Base-by-base conservation (phyloP, 2,888 invertebrate species). In the Adelphocoris suturalis region DNA sequence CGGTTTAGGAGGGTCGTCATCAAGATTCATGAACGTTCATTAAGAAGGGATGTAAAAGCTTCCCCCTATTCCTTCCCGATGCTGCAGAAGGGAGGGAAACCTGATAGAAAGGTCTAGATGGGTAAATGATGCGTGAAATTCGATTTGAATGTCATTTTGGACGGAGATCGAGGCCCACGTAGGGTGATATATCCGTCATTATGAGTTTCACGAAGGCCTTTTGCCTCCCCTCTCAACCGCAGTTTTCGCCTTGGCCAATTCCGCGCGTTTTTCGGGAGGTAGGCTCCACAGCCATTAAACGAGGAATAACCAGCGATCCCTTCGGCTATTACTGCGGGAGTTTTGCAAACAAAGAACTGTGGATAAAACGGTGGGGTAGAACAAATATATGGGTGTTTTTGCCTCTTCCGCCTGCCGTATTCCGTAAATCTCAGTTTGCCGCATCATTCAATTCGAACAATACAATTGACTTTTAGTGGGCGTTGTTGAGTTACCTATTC, bases 71-170 rank as follows among this genome's bases (percentile, higher is more conserved):
- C 84, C 84, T 46, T 81, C 47, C 14, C 37, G 37, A 46, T 19
- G 68, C 23, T 7, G 27, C 13, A 19, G 61, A 9, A n/a, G 1
- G 61, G 61, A 19, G 68, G 27, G 11, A 23, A 68, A 68, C 68
- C 68, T 68, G 68, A 68, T 68, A 68, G 68, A 68, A 68, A 68
- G 68, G 68, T 75, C 86, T 47, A 61, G 88, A 88, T 88, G 48
- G 84, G 89, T 84, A 89, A 89, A 89, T 89, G 89, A 89, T 75
- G 89, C 89, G 89, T 89, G 84, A 89, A 89, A 89, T 89, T 89
- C 89, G 89, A 89, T 89, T 89, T 89, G 89, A 89, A 89, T 89
- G 84, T 84, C 84, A 78, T 88, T 88, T 28, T 14, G 82, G 52
- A n/a, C n/a, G 47, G 82, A 52, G 47, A 16, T n/a, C 47, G 47